Percentiles rank a stretch among this genome's conserved stretches.
These are phyloP conservation scores for Drosophila sordidula DNA, from an alignment of 2,888 invertebrate genomes.

Conservation along the genomic window DNA sequence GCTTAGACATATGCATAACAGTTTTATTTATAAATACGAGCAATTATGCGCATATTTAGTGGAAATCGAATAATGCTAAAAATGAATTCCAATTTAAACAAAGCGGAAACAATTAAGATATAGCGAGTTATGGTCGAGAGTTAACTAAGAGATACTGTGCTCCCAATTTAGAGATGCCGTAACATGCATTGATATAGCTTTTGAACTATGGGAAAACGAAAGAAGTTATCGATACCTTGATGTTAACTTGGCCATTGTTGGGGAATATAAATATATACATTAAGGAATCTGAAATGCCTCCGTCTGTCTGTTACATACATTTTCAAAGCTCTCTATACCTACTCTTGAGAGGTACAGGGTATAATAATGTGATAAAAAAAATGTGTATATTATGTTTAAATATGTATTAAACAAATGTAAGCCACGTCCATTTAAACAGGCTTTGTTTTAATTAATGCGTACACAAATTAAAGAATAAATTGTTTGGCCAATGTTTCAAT, in stretches of 20 bases:
- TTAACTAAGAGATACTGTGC: background rate
- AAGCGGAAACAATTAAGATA: background rate
- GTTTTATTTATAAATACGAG: constrained; percentile 22
- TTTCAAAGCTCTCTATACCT: too few species aligned
- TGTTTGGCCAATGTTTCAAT: constrained; percentile 62
- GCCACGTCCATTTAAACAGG: too few species aligned
- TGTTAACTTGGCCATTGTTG: too few species aligned
- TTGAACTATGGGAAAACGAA: too few species aligned
- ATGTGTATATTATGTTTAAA: constrained; percentile 14
- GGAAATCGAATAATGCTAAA: constrained; percentile 20
- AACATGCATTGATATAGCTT: too few species aligned
- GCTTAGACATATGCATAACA: constrained; percentile 24
- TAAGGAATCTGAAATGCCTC: too few species aligned
- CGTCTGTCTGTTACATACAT: too few species aligned
- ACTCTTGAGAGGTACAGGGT: background rate
- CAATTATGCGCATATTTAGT: constrained; percentile 31
- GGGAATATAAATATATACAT: too few species aligned
- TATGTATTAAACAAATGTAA: background rate
- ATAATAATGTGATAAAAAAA: background rate
- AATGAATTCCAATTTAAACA: constrained; percentile 1
- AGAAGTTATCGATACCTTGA: too few species aligned
- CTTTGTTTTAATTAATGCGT: constrained; percentile 33
- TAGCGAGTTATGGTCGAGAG: background rate
- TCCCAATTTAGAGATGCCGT: too few species aligned
- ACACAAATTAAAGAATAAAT: constrained; percentile 52